phyloP scores from a whole-genome alignment of 2,113 vertebrate species.

The Sialia sialis region DNA sequence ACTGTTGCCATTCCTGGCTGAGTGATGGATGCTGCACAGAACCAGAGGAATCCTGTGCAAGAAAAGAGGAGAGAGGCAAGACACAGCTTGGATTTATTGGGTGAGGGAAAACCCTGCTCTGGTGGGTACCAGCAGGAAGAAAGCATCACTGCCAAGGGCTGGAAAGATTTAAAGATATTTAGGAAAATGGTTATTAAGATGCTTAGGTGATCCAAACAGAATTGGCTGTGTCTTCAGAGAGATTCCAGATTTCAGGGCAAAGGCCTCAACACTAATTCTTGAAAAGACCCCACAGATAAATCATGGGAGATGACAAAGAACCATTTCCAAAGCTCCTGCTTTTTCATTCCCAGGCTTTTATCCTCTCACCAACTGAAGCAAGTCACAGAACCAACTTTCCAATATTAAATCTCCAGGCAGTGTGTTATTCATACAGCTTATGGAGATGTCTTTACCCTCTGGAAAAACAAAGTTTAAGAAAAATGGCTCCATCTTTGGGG shows the following conservation, averaged over 20 bases:
- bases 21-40: not conserved
- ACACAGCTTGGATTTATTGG: not conserved
- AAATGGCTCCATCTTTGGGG: conserved; percentile 59
- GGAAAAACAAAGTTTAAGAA: conserved; percentile 62
- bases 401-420: conserved; percentile 47
- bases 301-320: not conserved
- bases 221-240: not conserved
- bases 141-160: not conserved
- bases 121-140: not conserved
- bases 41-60: not conserved
- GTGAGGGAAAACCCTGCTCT: not conserved
- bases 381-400: conserved; percentile 33
- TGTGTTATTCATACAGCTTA: conserved; percentile 37
- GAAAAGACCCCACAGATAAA: not conserved
- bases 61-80: not conserved
- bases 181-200: not conserved
- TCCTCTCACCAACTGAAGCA: conserved; percentile 1
- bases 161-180: not conserved
- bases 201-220: not conserved
- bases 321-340: not conserved
- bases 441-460: conserved; percentile 55
- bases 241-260: not conserved
- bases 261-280: not conserved
- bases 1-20: not conserved
- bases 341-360: not conserved